Evolutionary conservation across 2,888 invertebrate species (phyloP).

Genomic region (Trichopoda pennipes): DNA sequence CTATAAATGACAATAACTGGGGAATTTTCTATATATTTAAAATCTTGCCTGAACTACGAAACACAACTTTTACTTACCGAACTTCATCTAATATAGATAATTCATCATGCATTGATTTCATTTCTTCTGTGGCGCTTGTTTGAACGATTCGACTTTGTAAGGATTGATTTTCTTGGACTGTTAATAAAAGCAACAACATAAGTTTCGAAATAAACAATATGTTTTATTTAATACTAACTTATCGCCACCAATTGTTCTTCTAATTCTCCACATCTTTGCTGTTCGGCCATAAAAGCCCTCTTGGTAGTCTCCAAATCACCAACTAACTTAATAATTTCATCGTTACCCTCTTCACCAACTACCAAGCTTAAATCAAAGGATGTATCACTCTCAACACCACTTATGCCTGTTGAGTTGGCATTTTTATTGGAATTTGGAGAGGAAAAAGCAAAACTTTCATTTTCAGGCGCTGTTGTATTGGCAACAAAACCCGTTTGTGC

Average conservation of each 20-base stretch:
- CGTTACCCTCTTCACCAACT: slow-evolving; percentile 77
- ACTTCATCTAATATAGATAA: slow-evolving; percentile 92
- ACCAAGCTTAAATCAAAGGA: slow-evolving; percentile 71
- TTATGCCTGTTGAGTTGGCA: slow-evolving; percentile 77
- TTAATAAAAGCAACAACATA: slow-evolving; percentile 1
- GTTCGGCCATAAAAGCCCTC: slow-evolving; percentile 86
- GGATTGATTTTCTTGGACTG: slow-evolving; percentile 80
- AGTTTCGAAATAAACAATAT: not conserved
- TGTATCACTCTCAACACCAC: slow-evolving; percentile 68
- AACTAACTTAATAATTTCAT: slow-evolving; percentile 83
- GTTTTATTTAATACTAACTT: slow-evolving; percentile 72
- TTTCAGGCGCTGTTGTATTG: slow-evolving; percentile 73
- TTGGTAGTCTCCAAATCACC: slow-evolving; percentile 87
- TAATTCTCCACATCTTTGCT: slow-evolving; percentile 87
- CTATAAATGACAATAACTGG: too few relatives aligned
- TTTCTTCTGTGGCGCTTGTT: slow-evolving; percentile 85
- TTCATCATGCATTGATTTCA: slow-evolving; percentile 89
- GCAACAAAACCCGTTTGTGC: slow-evolving; percentile 70
- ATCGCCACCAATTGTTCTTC: slow-evolving; percentile 88
- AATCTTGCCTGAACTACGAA: too few relatives aligned
- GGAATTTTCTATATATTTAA: too few relatives aligned
- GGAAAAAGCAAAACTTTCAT: slow-evolving; percentile 73
- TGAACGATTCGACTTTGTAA: slow-evolving; percentile 79
- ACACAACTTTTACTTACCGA: slow-evolving; percentile 82
- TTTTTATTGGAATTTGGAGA: slow-evolving; percentile 71